These are phyloP conservation scores for Linnaemya tessellans DNA, from an alignment of 2,888 invertebrate genomes.

Conservation along the genomic window DNA sequence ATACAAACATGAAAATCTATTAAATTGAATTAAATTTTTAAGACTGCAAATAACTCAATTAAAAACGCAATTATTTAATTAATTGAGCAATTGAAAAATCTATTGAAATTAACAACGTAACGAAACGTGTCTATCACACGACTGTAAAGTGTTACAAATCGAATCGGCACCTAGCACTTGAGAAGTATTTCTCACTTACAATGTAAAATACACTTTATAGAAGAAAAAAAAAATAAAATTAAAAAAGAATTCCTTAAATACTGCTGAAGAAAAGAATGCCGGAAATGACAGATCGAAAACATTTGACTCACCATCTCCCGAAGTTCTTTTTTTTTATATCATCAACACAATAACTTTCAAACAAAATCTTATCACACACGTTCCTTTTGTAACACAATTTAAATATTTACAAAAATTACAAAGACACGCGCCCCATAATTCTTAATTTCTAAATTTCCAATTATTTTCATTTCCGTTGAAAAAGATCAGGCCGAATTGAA, in stretches of 20 bases:
- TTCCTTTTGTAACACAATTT: slow-evolving; percentile 7
- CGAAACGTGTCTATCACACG: no score
- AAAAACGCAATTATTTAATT: no score
- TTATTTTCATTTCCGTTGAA: slow-evolving; percentile 39
- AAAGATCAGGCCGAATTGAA: slow-evolving; percentile 2
- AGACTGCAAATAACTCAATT: no score
- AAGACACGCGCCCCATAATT: slow-evolving; percentile 19
- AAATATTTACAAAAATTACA: slow-evolving; percentile 30
- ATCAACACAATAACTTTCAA: slow-evolving; percentile 16
- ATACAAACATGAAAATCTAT: no score
- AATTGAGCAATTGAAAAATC: no score
- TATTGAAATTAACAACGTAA: no score
- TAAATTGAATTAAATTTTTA: no score
- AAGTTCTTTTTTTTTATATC: slow-evolving; percentile 26
- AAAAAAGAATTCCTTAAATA: not conserved
- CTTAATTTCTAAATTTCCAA: not conserved
- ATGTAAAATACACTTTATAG: no score
- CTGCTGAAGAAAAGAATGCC: slow-evolving; percentile 52
- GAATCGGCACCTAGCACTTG: no score
- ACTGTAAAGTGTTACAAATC: no score
- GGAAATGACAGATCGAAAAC: slow-evolving; percentile 74
- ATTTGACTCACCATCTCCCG: slow-evolving; percentile 72
- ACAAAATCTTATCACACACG: slow-evolving; percentile 7
- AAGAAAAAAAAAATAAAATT: no score
- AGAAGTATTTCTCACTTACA: no score